A percentile compares a stretch with the other conserved stretches of the same genome.
Evolutionary conservation across 2,113 vertebrate species (phyloP).

Genomic region (Cyrtonyx montezumae): DNA sequence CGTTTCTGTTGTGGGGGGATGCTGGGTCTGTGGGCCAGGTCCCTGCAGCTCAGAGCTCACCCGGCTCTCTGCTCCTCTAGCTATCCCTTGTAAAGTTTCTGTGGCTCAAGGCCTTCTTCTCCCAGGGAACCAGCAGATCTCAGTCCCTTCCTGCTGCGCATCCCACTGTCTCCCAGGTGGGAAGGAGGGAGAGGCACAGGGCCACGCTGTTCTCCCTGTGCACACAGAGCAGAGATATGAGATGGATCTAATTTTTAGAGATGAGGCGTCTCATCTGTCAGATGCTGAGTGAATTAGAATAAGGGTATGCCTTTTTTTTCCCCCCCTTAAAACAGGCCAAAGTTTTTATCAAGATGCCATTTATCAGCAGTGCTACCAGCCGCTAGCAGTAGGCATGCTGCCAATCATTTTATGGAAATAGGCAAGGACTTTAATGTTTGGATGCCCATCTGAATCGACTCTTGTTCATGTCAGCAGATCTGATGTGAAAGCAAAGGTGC

Average conservation of each 20-base stretch:
- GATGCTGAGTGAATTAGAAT: slow-evolving; percentile 41
- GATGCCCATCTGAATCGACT: slow-evolving; percentile 70
- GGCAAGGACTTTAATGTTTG: slow-evolving; percentile 64
- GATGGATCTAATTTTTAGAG: slow-evolving; percentile 2
- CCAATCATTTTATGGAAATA: slow-evolving; percentile 73
- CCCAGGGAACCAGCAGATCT: neutral
- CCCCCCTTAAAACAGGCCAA: neutral
- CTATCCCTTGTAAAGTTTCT: neutral
- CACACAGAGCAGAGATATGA: neutral
- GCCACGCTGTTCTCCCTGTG: neutral
- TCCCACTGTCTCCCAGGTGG: neutral
- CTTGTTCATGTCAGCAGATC: slow-evolving; percentile 79
- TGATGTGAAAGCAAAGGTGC: slow-evolving; percentile 80
- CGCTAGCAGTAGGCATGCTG: slow-evolving; percentile 52
- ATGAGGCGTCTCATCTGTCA: slow-evolving; percentile 55
- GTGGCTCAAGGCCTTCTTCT: neutral
- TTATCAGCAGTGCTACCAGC: slow-evolving; percentile 20
- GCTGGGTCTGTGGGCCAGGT: neutral
- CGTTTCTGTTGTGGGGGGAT: neutral
- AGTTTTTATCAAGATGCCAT: slow-evolving; percentile 65
- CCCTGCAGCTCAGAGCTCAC: neutral
- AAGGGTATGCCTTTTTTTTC: neutral
- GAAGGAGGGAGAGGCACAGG: neutral
- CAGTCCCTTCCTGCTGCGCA: neutral
- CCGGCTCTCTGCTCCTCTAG: slow-evolving; percentile 17